Evolutionary conservation across 2,797 vertebrate species (phyloP).

Genomic region (Sebastes vulpes): DNA sequence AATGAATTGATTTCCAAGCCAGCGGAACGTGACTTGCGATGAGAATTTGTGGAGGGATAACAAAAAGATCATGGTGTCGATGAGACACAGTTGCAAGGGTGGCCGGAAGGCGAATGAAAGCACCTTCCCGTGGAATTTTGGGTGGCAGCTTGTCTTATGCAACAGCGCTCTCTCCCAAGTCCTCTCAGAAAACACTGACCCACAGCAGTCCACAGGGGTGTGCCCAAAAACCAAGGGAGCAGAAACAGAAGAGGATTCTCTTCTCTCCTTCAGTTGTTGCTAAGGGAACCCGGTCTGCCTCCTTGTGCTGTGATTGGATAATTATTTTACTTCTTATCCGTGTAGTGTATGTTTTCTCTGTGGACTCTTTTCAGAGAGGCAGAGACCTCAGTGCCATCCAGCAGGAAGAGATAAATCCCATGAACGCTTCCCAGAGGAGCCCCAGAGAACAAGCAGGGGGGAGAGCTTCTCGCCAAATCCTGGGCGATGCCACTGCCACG

Average conservation of each 20-base stretch:
- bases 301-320: slow-evolving; percentile 84
- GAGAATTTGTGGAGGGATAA: slow-evolving; percentile 64
- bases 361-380: slow-evolving; percentile 71
- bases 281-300: slow-evolving; percentile 84
- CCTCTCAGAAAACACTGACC: slow-evolving; percentile 67
- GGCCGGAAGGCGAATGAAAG: slow-evolving; percentile 30
- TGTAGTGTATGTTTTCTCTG: slow-evolving; percentile 74
- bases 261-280: slow-evolving; percentile 83
- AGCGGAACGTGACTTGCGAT: slow-evolving; percentile 72
- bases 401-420: slow-evolving; percentile 83
- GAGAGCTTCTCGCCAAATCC: slow-evolving; percentile 73
- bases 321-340: slow-evolving; percentile 85
- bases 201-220: slow-evolving; percentile 79
- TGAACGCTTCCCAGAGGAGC: slow-evolving; percentile 73
- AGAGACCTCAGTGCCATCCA: slow-evolving; percentile 72
- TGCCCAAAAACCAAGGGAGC: slow-evolving; percentile 71
- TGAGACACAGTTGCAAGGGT: slow-evolving; percentile 44
- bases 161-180: slow-evolving; percentile 60
- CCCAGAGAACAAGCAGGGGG: slow-evolving; percentile 53
- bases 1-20: slow-evolving; percentile 71
- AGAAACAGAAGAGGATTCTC: slow-evolving; percentile 77
- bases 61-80: slow-evolving; percentile 60
- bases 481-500: slow-evolving; percentile 73
- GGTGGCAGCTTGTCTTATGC: slow-evolving; percentile 65
- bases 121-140: slow-evolving; percentile 63